A percentile compares a stretch with the other conserved stretches of the same genome.
Conservation (phyloP, 1,140 invertebrate species). For the Drosophila melanogaster region Release_6_plus_ISO1_MT NT_033777.3:26678001-26678500, state of each 20-base stretch:
- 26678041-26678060: constrained; percentile 9
- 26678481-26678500: constrained; percentile 26
- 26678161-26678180: not conserved
- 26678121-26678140: constrained; percentile 59
- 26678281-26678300: constrained; percentile 82
- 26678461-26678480: constrained; percentile 69
- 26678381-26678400: constrained; percentile 2
- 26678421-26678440: constrained; percentile 53
- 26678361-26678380: constrained; percentile 67
- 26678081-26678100: constrained; percentile 78
- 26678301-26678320: constrained; percentile 83
- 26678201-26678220: constrained; percentile 11
- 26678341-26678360: constrained; percentile 77
- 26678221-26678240: constrained; percentile 58
- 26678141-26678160: not conserved
- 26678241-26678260: constrained; percentile 63
- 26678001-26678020: constrained; percentile 69
- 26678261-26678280: constrained; percentile 81
- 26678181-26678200: constrained; percentile 5
- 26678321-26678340: constrained; percentile 79
- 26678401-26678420: constrained; percentile 22
- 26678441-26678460: constrained; percentile 75
- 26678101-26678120: constrained; percentile 28
- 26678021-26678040: constrained; percentile 23
- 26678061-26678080: constrained; percentile 76